A percentile compares a stretch with the other conserved stretches of the same genome.
Evolutionary conservation across 2,888 invertebrate genomes (phyloP).

Genomic region (Eupithecia dodoneata): DNA sequence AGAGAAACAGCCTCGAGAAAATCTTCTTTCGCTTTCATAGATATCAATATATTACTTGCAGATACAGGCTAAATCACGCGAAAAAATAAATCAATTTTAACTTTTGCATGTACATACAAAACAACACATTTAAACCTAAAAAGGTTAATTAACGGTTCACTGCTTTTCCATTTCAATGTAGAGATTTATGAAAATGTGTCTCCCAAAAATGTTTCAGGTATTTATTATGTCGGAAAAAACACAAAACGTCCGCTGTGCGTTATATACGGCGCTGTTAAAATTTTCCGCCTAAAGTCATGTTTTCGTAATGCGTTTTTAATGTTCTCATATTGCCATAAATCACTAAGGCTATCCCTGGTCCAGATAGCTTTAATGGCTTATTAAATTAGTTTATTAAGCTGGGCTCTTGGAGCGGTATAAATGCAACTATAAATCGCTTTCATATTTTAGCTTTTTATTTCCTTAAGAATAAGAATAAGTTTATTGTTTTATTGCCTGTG

Average conservation of each 20-base stretch:
- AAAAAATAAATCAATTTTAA: not conserved
- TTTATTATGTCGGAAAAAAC: conserved; percentile 54
- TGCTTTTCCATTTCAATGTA: conserved; percentile 14
- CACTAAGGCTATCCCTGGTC: conserved; percentile 79
- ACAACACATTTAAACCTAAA: conserved; percentile 9
- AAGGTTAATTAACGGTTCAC: conserved; percentile 13
- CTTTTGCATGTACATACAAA: not conserved
- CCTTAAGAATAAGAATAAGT: too few relatives aligned
- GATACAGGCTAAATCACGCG: not conserved
- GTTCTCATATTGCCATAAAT: conserved; percentile 84
- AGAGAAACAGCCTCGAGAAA: not conserved
- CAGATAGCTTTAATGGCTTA: conserved; percentile 83
- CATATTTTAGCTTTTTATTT: not conserved
- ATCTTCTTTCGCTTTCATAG: not conserved
- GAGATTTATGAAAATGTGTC: conserved; percentile 39
- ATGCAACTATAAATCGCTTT: not conserved
- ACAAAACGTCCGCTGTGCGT: conserved; percentile 69
- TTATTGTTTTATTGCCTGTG: too few relatives aligned
- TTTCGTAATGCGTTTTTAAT: conserved; percentile 84
- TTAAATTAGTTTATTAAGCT: conserved; percentile 76
- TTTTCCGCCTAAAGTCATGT: conserved; percentile 81
- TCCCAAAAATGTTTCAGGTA: conserved; percentile 43
- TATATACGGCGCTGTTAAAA: conserved; percentile 76
- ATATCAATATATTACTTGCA: not conserved
- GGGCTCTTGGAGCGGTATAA: conserved; percentile 50